A percentile compares a stretch with the other conserved stretches of the same genome.
Evolutionary conservation across 2,888 invertebrate genomes (phyloP).

Genomic region (Limnephilus rhombicus): DNA sequence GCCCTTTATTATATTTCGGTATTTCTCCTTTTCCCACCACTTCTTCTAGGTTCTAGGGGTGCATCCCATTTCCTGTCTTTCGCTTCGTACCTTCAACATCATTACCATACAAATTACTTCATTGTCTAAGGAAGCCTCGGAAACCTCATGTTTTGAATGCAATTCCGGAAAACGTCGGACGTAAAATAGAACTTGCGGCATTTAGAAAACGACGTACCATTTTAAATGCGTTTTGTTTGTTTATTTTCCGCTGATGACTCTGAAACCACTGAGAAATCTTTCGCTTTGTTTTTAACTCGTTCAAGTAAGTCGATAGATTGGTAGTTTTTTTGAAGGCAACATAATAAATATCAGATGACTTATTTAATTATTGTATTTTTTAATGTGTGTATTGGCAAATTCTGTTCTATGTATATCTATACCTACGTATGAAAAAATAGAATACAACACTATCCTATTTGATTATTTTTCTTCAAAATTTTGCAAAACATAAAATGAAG

Average conservation of each 20-base stretch:
- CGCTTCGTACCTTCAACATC: neutral
- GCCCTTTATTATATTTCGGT: neutral
- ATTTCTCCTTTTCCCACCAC: neutral
- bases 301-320: neutral
- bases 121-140: neutral
- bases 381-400: neutral
- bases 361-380: no score
- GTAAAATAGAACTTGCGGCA: neutral
- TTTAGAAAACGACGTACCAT: neutral
- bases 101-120: constrained; percentile 22
- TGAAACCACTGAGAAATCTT: neutral
- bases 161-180: neutral
- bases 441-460: no score
- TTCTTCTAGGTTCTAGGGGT: neutral
- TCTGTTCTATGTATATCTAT: neutral
- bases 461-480: no score
- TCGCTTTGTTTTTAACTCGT: neutral
- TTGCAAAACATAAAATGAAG: no score
- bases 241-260: neutral
- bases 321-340: neutral
- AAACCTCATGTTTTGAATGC: neutral
- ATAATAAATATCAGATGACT: no score
- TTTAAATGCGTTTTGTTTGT: neutral
- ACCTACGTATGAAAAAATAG: no score
- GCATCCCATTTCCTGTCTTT: constrained; percentile 8